Base-by-base conservation (phyloP, 2,888 invertebrate species). In the Rugalucina vietnamica region DNA sequence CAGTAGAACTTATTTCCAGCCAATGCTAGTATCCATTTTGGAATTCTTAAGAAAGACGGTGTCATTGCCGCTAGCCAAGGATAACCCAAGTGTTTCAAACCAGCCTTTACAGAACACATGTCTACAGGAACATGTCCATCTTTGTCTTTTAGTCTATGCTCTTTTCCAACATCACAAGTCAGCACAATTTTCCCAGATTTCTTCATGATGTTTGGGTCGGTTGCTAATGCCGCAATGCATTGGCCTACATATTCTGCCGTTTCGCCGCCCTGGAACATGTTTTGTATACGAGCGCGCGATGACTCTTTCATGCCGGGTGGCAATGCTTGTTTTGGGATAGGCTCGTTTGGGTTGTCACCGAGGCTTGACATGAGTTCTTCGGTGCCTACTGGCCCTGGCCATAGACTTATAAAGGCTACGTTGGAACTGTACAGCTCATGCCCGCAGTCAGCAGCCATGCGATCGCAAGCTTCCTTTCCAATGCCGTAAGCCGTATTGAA, bases 381-480 rank as follows among this genome's bases (percentile, higher is more conserved):
- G 0, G 95, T 95, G 27, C 90, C 88, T 0, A 95, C 95, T 12
- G 94, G 91, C 49, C 95, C 95, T 0, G 95, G 95, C 95, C 95
- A 95, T 3, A 95, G 89, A 65, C 94, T 94, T 2, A 95, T 90
- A 54, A 89, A 93, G 5, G 95, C 92, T 5, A 95, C 94, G 70
- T 93, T 91, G 65, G 94, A 88, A 50, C 93, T 92, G 65, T 88
- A 85, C 43, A 95, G 89, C 82, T 95, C 95, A 24, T 91, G 57
- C 0, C 93, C 95, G 88, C 95, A 95, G 87, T 95, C 95, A 0
- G 93, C 94, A 0, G 95, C 94, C 95, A 95, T 95, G 32, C 95
- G 90, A 85, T 95, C 95, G 72, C 91, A 90, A 91, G 95, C 95
- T 49, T 92, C 94, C 85, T 95, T 95, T 18, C 95, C 95, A 29